Conservation (phyloP, 2,797 vertebrate species). For the Diplodus sargus region DNA sequence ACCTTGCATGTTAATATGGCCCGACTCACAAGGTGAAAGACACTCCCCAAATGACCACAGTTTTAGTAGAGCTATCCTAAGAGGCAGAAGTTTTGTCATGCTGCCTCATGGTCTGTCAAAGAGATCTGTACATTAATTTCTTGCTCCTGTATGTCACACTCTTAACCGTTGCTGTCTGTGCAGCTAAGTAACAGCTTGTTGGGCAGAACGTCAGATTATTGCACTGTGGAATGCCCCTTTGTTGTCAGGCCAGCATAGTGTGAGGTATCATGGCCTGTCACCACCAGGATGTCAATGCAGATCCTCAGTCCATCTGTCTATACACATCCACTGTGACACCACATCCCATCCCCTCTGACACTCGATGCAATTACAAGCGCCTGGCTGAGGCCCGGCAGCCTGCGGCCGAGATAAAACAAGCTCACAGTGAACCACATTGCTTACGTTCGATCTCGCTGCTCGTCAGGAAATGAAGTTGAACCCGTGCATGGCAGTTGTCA, state of each 20-base stretch:
- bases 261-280: constrained; percentile 77
- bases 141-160: constrained; percentile 20
- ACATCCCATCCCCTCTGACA: constrained; percentile 72
- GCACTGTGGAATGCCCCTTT: constrained; percentile 71
- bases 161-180: constrained; percentile 60
- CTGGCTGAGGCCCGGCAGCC: constrained; percentile 62
- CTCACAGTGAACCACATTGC: constrained; percentile 54
- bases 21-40: constrained; percentile 72
- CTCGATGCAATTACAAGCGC: constrained; percentile 75
- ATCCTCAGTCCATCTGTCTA: constrained; percentile 83
- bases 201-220: constrained; percentile 76
- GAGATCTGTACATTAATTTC: constrained; percentile 21
- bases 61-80: constrained; percentile 31
- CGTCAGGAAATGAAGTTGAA: constrained; percentile 67
- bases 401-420: constrained; percentile 64
- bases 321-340: constrained; percentile 71
- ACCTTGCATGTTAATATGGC: constrained; percentile 85
- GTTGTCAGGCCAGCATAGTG: constrained; percentile 80
- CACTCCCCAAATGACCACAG: constrained; percentile 62
- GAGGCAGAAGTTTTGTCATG: constrained; percentile 36
- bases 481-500: constrained; percentile 35
- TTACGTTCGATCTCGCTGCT: constrained; percentile 42
- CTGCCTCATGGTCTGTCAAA: constrained; percentile 20
- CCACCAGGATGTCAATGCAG: constrained; percentile 70
- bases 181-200: constrained; percentile 75